Percentiles rank a stretch among this genome's conserved stretches.
These are phyloP conservation scores for Polyploca ridens DNA, from an alignment of 2,888 invertebrate genomes.

Conservation along the genomic window DNA sequence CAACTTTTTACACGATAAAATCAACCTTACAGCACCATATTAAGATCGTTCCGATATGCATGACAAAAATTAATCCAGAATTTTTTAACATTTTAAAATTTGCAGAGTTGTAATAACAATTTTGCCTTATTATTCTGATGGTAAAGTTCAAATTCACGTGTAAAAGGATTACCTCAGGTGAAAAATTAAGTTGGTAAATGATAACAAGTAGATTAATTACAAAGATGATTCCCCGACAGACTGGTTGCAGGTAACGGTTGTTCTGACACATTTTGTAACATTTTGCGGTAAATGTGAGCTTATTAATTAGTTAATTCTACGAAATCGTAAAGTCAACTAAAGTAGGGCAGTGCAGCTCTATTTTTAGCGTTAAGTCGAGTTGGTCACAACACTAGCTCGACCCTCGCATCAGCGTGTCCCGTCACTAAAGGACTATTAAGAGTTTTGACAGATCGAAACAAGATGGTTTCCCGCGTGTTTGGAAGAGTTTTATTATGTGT, in stretches of 20 bases:
- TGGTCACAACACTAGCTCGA: no score
- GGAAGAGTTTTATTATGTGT: no score
- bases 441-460: no score
- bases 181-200: slow-evolving; percentile 31
- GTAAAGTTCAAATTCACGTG: slow-evolving; percentile 27
- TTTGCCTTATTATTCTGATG: slow-evolving; percentile 11
- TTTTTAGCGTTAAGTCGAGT: no score
- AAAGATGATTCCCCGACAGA: slow-evolving; percentile 69
- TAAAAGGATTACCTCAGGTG: neutral
- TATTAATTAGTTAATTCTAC: slow-evolving; percentile 48
- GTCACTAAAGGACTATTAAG: no score
- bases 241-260: slow-evolving; percentile 61
- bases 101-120: neutral
- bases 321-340: slow-evolving; percentile 46
- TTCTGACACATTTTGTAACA: slow-evolving; percentile 54
- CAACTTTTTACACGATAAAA: slow-evolving; percentile 27
- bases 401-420: no score
- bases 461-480: no score
- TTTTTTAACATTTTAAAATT: slow-evolving; percentile 14
- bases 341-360: slow-evolving; percentile 37
- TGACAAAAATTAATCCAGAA: slow-evolving; percentile 31
- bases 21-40: slow-evolving; percentile 38
- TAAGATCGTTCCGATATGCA: slow-evolving; percentile 43
- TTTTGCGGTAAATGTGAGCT: slow-evolving; percentile 49
- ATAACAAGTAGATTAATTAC: slow-evolving; percentile 74